Evolutionary conservation across 2,888 invertebrate genomes (phyloP), one percentile per base, ranked within the genome.

Genomic region (Netelia virgata): DNA sequence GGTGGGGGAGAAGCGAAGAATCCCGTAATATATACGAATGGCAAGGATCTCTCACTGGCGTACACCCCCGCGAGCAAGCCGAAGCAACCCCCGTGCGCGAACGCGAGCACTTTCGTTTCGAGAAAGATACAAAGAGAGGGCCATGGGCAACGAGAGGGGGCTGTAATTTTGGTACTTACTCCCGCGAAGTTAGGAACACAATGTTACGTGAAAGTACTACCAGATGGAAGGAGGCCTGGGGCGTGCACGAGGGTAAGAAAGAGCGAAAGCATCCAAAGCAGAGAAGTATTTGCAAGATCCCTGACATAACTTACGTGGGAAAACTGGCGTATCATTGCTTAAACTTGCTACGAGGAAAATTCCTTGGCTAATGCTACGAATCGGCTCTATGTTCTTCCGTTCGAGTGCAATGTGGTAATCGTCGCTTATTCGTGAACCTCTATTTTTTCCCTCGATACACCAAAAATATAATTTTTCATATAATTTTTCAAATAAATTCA

Each of bases 131-230:
- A 36, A 6, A 36, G 28, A 36, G 36, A 89, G 88, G 87, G 88
- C 86, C 87, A 77, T 86, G 86, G 87, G 85, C 82, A 85, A 84
- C 86, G 76, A 81, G 74, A 85, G 88, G 88, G 89, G 89, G 90
- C 90, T 90, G 90, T 91, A 91, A 91, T 91, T 91, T 90, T 90
- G 89, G 90, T 91, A 90, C 90, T 91, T 90, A 90, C 90, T 36
- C 88, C 89, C 86, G 84, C 88, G 83, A 91, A 91, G 89, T 90
- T 91, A 88, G 89, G 86, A 90, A 90, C 90, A 91, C 91, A 90
- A 91, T 90, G 91, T 91, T 91, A 91, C 91, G 91, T 90, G 91
- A 90, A 90, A 90, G 90, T 89, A 91, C 89, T 91, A 89, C 90
- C 90, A 90, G 90, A 90, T 90, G 89, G 87, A 88, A 88, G 84